phyloP scores from a whole-genome alignment of 2,113 vertebrate species.

The Syrmaticus mikado region DNA sequence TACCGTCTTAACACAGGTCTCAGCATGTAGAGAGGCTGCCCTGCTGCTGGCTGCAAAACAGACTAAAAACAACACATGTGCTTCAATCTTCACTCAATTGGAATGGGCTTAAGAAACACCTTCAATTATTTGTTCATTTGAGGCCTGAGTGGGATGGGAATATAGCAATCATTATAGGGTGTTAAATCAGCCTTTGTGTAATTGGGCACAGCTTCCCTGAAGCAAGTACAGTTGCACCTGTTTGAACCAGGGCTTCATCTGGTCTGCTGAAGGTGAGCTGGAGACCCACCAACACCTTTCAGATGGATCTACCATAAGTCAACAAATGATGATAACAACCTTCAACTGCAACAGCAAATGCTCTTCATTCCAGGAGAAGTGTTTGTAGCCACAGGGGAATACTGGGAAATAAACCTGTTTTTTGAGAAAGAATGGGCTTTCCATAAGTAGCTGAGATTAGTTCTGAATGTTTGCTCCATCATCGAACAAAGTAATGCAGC shows the following conservation, averaged over 20 bases:
- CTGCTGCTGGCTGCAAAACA: neutral
- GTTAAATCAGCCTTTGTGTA: conserved; percentile 20
- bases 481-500: neutral
- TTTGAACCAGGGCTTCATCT: conserved; percentile 37
- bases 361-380: conserved; percentile 33
- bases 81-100: neutral
- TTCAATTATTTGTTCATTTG: conserved; percentile 14
- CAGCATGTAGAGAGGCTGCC: neutral
- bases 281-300: conserved; percentile 43
- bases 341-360: conserved; percentile 6
- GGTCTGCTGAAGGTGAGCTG: conserved; percentile 27
- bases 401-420: conserved; percentile 18
- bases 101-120: neutral
- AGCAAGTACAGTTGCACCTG: conserved; percentile 48
- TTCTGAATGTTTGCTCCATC: neutral
- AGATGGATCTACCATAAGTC: conserved; percentile 44
- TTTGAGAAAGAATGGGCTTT: conserved; percentile 26
- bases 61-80: neutral
- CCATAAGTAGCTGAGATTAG: neutral
- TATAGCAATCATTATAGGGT: conserved; percentile 4
- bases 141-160: neutral
- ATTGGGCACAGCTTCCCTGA: conserved; percentile 36
- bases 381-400: neutral
- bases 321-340: conserved; percentile 26
- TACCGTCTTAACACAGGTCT: neutral